Evolutionary conservation across 2,888 invertebrate genomes (phyloP).

Genomic region (Andrena bucephala): DNA sequence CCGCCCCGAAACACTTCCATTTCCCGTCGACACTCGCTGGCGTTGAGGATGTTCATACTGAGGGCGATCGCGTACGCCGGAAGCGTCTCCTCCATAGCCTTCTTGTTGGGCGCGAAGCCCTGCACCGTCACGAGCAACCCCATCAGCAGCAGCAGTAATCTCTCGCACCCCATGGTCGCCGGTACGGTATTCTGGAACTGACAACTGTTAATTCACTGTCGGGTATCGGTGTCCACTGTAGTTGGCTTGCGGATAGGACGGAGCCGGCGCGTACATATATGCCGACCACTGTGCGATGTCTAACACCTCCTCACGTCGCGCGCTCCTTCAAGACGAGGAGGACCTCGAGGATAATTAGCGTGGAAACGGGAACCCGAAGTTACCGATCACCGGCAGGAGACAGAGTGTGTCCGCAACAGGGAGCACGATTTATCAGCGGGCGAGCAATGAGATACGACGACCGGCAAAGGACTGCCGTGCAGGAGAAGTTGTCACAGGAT

Average conservation of each 20-base stretch:
- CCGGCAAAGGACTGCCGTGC: conserved; percentile 67
- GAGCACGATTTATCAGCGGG: conserved; percentile 28
- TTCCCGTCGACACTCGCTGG: conserved; percentile 82
- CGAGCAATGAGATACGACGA: conserved; percentile 66
- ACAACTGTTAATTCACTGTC: no score
- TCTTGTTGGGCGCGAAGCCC: conserved; percentile 1
- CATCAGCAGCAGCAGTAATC: background rate
- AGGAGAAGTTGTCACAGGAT: conserved; percentile 67
- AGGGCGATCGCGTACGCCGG: conserved; percentile 78
- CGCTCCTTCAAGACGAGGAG: conserved; percentile 30
- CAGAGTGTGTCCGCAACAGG: background rate
- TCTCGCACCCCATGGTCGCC: background rate
- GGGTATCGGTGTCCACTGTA: background rate
- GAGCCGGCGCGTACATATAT: background rate
- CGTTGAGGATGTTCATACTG: conserved; percentile 61
- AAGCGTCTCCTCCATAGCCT: conserved; percentile 67
- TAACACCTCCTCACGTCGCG: background rate
- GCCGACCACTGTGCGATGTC: background rate
- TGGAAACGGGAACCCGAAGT: conserved; percentile 65
- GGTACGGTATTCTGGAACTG: no score
- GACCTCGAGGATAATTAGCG: conserved; percentile 52
- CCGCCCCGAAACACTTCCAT: conserved; percentile 83
- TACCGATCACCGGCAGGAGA: background rate
- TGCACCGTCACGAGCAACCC: background rate
- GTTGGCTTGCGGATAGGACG: background rate